Evolutionary conservation across 2,797 vertebrate genomes (phyloP).

Genomic region (Poeciliopsis presidionis): DNA sequence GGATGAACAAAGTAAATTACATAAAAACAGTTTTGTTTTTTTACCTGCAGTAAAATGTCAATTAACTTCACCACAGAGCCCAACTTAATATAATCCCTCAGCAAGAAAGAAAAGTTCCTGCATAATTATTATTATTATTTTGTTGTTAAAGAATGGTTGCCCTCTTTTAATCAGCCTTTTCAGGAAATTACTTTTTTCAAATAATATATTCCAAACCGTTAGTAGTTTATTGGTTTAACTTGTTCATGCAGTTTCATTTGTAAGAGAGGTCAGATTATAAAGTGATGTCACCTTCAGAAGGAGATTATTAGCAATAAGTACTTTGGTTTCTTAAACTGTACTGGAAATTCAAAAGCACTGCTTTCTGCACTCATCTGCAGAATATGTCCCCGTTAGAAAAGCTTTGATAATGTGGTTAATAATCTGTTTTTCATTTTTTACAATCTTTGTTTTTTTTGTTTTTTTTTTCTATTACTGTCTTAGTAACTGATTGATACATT

Average conservation of each 20-base stretch:
- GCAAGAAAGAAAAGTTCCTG: background rate
- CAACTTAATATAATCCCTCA: background rate
- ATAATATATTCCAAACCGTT: background rate
- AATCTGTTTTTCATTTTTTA: background rate
- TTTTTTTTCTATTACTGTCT: constrained; percentile 31
- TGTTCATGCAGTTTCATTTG: constrained; percentile 28
- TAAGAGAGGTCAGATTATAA: constrained; percentile 45
- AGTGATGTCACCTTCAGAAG: constrained; percentile 5
- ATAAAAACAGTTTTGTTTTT: background rate
- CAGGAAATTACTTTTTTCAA: background rate
- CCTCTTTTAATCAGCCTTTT: constrained; percentile 17
- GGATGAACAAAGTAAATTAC: background rate
- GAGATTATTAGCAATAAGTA: constrained; percentile 23
- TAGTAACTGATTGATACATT: constrained; percentile 43
- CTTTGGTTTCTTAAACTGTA: background rate
- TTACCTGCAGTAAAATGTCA: background rate
- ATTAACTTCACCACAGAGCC: background rate
- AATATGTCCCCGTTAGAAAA: background rate
- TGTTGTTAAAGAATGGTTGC: background rate
- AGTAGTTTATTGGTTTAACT: background rate
- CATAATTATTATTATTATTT: background rate
- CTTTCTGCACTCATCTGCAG: background rate
- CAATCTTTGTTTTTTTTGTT: constrained; percentile 3
- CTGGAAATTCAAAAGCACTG: constrained; percentile 13
- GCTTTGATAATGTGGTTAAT: background rate